Percentiles rank a stretch among this genome's conserved stretches.
Evolutionary conservation across 2,113 vertebrate species (phyloP).

Genomic region (Tiliqua scincoides): DNA sequence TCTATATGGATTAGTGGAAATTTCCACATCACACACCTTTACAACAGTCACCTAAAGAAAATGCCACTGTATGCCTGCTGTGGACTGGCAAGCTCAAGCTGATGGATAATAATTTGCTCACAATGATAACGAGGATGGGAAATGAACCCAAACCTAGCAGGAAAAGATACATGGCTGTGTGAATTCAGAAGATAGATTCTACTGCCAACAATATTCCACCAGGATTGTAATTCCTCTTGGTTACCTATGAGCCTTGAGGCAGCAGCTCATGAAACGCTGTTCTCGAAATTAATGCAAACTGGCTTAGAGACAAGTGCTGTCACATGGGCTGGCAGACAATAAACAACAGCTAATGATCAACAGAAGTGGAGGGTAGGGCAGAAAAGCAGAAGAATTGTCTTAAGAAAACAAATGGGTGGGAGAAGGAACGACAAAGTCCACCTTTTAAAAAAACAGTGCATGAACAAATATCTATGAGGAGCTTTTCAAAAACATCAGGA

Average conservation of each 20-base stretch:
- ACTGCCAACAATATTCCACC: not conserved
- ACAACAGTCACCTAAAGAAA: not conserved
- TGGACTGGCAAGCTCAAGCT: not conserved
- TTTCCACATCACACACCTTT: not conserved
- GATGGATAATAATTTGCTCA: too few relatives aligned
- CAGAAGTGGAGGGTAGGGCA: not conserved
- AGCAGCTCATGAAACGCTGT: not conserved
- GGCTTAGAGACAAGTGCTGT: conserved; percentile 3
- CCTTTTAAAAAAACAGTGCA: not conserved
- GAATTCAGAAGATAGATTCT: not conserved
- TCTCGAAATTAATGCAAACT: conserved; percentile 15
- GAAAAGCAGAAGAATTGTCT: not conserved
- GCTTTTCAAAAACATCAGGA: not conserved
- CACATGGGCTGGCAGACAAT: not conserved
- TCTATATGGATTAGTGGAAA: not conserved
- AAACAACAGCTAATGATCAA: conserved; percentile 24
- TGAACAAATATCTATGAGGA: not conserved
- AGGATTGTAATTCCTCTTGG: not conserved
- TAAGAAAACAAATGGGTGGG: not conserved
- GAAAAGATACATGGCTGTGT: not conserved
- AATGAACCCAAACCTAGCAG: not conserved
- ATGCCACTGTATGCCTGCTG: not conserved
- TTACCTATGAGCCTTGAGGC: not conserved
- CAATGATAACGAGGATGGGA: too few relatives aligned
- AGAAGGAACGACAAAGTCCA: not conserved